phyloP scores from a whole-genome alignment of 2,888 invertebrate genomes.

The Drosophila histrio region DNA sequence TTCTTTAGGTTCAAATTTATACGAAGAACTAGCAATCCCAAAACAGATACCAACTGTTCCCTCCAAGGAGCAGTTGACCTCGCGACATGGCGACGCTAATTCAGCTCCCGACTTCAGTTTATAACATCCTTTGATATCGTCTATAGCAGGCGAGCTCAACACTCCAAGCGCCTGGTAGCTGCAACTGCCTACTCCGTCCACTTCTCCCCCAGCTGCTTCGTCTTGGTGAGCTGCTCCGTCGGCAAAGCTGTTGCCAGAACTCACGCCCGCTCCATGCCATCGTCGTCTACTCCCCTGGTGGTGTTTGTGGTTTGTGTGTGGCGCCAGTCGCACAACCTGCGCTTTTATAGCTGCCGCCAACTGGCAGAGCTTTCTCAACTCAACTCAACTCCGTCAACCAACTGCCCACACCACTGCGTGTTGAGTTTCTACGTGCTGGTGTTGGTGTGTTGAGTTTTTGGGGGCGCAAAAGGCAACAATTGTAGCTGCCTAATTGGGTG shows the following conservation, averaged over 20 bases:
- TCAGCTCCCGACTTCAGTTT: background rate
- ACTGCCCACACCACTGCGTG: conserved; percentile 39
- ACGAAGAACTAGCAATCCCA: conserved; percentile 22
- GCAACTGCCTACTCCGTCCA: conserved; percentile 19
- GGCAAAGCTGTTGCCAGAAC: conserved; percentile 68
- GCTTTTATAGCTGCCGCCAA: conserved; percentile 72
- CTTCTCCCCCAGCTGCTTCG: background rate
- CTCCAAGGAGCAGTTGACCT: background rate
- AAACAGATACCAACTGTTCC: background rate
- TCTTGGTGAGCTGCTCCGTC: conserved; percentile 47
- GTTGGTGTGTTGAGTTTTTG: conserved; percentile 54
- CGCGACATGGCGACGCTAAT: background rate
- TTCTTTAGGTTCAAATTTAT: conserved; percentile 69
- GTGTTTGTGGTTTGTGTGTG: conserved; percentile 70
- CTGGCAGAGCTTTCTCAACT: conserved; percentile 45
- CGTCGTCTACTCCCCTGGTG: conserved; percentile 39
- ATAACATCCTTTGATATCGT: conserved; percentile 56
- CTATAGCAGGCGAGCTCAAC: conserved; percentile 48
- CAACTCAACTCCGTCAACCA: conserved; percentile 23
- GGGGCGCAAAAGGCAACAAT: conserved; percentile 61
- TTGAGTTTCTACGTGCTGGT: conserved; percentile 41
- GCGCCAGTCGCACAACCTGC: conserved; percentile 57
- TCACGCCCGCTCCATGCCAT: conserved; percentile 64
- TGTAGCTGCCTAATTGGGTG: conserved; percentile 77
- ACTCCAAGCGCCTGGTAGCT: conserved; percentile 61